These are phyloP conservation scores for Chrysopilus asiliformis DNA, from an alignment of 2,888 invertebrate genomes.

Conservation along the genomic window DNA sequence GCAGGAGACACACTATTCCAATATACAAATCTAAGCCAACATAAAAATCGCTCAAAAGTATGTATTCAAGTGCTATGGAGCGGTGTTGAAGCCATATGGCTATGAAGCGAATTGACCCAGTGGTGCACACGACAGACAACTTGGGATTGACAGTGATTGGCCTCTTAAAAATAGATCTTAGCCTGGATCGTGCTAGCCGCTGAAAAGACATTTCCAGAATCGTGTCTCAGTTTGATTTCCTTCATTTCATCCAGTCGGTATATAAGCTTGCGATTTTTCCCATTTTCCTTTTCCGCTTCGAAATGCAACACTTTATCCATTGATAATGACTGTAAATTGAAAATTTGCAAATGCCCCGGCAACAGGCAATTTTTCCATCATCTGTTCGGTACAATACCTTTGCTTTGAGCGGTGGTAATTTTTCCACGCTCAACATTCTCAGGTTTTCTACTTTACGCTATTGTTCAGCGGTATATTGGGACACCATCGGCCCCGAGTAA, in stretches of 20 bases:
- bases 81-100: too few species aligned
- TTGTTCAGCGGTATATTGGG: too few species aligned
- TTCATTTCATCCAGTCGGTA: too few species aligned
- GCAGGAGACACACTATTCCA: too few species aligned
- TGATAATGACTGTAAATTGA: conserved; percentile 1
- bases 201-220: conserved; percentile 8
- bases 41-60: too few species aligned
- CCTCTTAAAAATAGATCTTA: conserved; percentile 6
- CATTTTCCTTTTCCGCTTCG: not conserved
- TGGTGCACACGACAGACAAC: conserved; percentile 1
- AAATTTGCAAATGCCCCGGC: not conserved
- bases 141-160: conserved; percentile 12
- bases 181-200: conserved; percentile 10
- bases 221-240: conserved; percentile 8
- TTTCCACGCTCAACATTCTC: too few species aligned
- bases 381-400: too few species aligned
- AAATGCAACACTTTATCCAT: not conserved
- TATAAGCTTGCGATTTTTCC: conserved; percentile 3
- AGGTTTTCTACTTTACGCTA: too few species aligned
- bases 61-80: too few species aligned
- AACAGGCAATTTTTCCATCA: not conserved
- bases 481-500: too few species aligned
- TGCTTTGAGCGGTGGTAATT: too few species aligned
- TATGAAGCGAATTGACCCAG: conserved; percentile 6
- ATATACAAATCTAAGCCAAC: too few species aligned